Conservation (phyloP, 2,797 vertebrate species). For the Propithecus perrieri region DNA sequence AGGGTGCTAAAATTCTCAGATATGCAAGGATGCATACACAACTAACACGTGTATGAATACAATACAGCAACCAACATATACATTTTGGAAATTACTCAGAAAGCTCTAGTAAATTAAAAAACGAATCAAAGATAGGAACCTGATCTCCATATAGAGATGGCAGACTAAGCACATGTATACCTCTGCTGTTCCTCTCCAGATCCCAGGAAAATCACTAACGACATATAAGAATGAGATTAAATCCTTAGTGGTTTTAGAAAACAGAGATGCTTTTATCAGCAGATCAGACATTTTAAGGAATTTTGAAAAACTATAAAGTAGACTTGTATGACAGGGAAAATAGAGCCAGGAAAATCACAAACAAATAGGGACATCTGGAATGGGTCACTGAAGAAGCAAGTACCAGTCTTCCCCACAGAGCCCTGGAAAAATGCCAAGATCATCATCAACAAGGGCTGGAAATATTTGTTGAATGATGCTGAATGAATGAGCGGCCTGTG, state of each 20-base stretch:
- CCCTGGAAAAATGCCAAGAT: slow-evolving; percentile 68
- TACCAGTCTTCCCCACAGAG: slow-evolving; percentile 51
- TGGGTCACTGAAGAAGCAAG: slow-evolving; percentile 58
- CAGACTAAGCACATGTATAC: background rate
- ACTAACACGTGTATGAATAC: background rate
- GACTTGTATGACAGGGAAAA: slow-evolving; percentile 5
- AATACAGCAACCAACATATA: background rate
- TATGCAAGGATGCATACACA: background rate
- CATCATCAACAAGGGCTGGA: slow-evolving; percentile 63
- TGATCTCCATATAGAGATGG: background rate
- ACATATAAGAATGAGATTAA: background rate
- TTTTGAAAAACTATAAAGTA: slow-evolving; percentile 48
- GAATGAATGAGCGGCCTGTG: slow-evolving; percentile 64
- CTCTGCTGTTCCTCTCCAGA: background rate
- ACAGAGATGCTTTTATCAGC: background rate
- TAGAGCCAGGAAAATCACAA: slow-evolving; percentile 59
- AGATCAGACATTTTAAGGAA: slow-evolving; percentile 54
- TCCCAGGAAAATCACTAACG: background rate
- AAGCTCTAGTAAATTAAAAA: background rate
- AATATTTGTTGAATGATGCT: slow-evolving; percentile 71
- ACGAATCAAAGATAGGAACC: background rate
- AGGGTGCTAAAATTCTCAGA: background rate
- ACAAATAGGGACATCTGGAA: slow-evolving; percentile 63
- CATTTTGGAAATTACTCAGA: background rate
- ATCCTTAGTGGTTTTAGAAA: background rate